Base-by-base conservation (phyloP, 2,797 vertebrate species). In the Karalla daura region DNA sequence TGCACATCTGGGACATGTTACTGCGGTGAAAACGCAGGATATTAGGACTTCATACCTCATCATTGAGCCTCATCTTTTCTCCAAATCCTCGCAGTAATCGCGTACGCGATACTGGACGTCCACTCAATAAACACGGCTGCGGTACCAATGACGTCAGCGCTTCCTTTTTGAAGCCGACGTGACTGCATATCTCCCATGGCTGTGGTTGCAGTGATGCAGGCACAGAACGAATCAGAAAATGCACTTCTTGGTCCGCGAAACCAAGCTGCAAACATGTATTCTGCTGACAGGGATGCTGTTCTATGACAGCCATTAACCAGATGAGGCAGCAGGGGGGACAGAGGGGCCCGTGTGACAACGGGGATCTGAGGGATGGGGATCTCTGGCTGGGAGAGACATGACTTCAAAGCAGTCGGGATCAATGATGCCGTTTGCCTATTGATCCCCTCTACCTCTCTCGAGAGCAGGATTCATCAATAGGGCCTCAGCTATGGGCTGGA, bases 331-430 rank as follows among this genome's bases (percentile, higher is more conserved):
- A 2, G 46, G 28, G 60, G 39, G 63, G 72, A 71, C 75, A 1
- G 58, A 25, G 56, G 49, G 43, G 66, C 18, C 59, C 15, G 50
- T 59, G 64, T 63, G 78, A 72, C 75, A 70, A 73, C 44, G 2
- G 79, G 81, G 68, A 84, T 81, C 61, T 73, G 70, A 80, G 79
- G 66, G 75, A 82, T 72, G 71, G 27, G 58, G 78, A 76, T 89
- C 77, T 88, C 89, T 75, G 70, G 55, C 88, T 88, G 86, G 81
- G 86, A 84, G 76, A 88, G 78, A 85, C 87, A 89, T 87, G 87
- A 87, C 90, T 91, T 92, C 87, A 89, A 91, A 91, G 89, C 83
- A 86, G 83, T 46, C 75, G 28, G 76, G 87, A 93, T 93, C 91
- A 91, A 92, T 92, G 88, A 87, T 80, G 80, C 79, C 54, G 79